Base-by-base conservation (phyloP, 2,113 vertebrate species). In the Phalacrocorax pelagicus region DNA sequence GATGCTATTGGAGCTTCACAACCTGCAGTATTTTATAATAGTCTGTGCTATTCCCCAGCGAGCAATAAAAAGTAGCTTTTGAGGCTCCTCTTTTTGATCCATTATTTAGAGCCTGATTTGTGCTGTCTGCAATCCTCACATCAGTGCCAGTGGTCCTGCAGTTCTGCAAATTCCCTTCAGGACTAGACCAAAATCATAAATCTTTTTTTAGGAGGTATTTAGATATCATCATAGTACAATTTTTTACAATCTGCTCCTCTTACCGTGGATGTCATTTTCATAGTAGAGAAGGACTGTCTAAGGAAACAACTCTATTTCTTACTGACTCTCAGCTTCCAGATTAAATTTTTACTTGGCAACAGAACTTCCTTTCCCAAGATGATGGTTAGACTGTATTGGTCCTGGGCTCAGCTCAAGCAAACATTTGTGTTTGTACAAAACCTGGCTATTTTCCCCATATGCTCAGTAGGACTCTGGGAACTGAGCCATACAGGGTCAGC, bases 341-440 rank as follows among this genome's bases (percentile, higher is more conserved):
- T 97, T 92, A 97, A 92, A 95, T 97, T 97, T 96, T 96, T 79
- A 94, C 96, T 98, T 98, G 96, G 97, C 97, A 98, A 96, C 96
- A 97, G 94, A 98, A 97, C 94, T 97, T 96, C 88, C 66, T 94
- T 96, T 97, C 89, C 97, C 94, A 96, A 96, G 96, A 95, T 83
- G 95, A 91, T 90, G 89, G 81, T 96, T 95, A 95, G 66, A 57
- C 80, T 95, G n/a, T 95, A 97, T 94, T 95, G 88, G 96, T 96
- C 94, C 95, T 88, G 88, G 94, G 94, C 92, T 97, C 82, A 94
- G 95, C 92, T 88, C 95, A 90, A 96, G 93, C 71, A 97, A 98
- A 97, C 95, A 96, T 98, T 98, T 98, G 92, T 97, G 96, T 96
- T 97, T 97, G 87, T 91, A 96, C 95, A 96, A 96, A 97, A 96